phyloP scores from a whole-genome alignment of 2,113 vertebrate species.

The Xenopus borealis region DNA sequence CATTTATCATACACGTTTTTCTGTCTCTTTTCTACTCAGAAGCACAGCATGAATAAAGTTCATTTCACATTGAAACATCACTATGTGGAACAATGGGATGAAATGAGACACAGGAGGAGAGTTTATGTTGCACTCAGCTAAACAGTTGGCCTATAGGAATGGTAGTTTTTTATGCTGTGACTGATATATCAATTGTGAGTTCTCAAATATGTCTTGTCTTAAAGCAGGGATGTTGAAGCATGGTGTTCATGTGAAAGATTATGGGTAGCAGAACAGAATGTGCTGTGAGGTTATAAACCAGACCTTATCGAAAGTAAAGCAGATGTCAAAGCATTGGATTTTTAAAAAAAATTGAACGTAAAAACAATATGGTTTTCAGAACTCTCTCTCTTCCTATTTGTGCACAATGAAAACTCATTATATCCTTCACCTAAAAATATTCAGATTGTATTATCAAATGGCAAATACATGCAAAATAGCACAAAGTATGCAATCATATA shows the following conservation, averaged over 20 bases:
- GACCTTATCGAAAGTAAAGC: constrained; percentile 57
- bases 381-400: neutral
- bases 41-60: constrained; percentile 86
- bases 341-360: constrained; percentile 45
- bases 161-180: constrained; percentile 80
- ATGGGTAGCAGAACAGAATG: constrained; percentile 59
- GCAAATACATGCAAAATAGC: no score
- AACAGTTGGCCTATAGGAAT: constrained; percentile 78
- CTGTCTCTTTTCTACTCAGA: constrained; percentile 79
- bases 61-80: constrained; percentile 88
- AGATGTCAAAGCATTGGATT: constrained; percentile 46
- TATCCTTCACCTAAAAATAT: neutral
- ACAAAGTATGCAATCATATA: no score
- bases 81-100: constrained; percentile 79
- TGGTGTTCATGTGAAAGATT: constrained; percentile 70
- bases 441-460: neutral
- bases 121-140: constrained; percentile 76
- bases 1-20: constrained; percentile 78
- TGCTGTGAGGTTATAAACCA: constrained; percentile 60
- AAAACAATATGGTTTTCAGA: neutral
- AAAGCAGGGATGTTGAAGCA: constrained; percentile 71
- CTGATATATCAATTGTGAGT: constrained; percentile 79
- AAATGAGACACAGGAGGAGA: constrained; percentile 82
- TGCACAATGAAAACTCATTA: neutral
- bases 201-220: constrained; percentile 78